Percentiles rank a stretch among this genome's conserved stretches.
Conservation (phyloP, 2,888 invertebrate genomes). For the Caenorhabditis wallacei region DNA sequence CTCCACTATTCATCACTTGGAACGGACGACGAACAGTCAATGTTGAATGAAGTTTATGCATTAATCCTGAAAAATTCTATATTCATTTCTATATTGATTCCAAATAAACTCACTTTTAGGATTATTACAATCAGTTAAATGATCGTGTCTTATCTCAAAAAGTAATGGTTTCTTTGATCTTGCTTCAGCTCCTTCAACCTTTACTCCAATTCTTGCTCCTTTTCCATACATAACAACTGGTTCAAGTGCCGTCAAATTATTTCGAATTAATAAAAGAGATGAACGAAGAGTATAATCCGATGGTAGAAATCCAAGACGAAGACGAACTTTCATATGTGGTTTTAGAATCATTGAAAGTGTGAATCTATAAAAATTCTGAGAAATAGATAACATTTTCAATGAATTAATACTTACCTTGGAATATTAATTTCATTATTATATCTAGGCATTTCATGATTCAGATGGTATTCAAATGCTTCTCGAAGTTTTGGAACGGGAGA, state of each 20-base stretch:
- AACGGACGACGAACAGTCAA: constrained; percentile 90
- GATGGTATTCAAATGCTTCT: constrained; percentile 83
- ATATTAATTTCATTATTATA: constrained; percentile 50
- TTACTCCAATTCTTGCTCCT: constrained; percentile 92
- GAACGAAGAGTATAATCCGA: constrained; percentile 84
- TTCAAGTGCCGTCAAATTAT: constrained; percentile 95
- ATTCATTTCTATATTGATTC: too few species aligned
- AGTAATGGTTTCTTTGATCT: constrained; percentile 86
- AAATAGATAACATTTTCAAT: not conserved
- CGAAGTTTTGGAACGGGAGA: constrained; percentile 84
- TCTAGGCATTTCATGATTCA: constrained; percentile 47
- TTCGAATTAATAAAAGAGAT: constrained; percentile 86
- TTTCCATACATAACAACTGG: constrained; percentile 90
- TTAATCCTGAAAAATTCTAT: constrained; percentile 73
- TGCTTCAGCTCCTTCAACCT: constrained; percentile 83
- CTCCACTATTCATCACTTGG: constrained; percentile 93
- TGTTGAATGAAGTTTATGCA: constrained; percentile 86
- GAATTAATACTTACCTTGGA: constrained; percentile 41
- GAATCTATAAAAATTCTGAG: constrained; percentile 84
- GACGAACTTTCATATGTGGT: constrained; percentile 86
- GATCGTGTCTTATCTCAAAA: constrained; percentile 90
- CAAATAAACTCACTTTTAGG: constrained; percentile 84
- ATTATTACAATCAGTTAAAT: constrained; percentile 86
- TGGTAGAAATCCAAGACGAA: constrained; percentile 85
- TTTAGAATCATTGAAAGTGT: constrained; percentile 86